A percentile compares a stretch with the other conserved stretches of the same genome.
Conservation (phyloP, 2,888 invertebrate species). For the Ophonus ardosiacus region DNA sequence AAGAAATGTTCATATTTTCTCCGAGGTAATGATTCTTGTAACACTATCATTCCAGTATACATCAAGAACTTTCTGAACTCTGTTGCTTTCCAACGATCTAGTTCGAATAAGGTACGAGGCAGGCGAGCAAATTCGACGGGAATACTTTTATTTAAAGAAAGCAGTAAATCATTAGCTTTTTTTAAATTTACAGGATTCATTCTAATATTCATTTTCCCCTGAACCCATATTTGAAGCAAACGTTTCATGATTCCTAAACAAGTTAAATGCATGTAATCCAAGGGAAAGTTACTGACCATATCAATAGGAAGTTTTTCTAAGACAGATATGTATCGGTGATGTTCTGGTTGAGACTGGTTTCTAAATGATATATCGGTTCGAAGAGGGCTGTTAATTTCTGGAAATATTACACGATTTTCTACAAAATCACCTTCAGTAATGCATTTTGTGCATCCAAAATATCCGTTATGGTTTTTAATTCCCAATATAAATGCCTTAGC, state of each 20-base stretch:
- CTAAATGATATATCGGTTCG: slow-evolving; percentile 62
- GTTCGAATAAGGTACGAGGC: slow-evolving; percentile 66
- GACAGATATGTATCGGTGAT: slow-evolving; percentile 65
- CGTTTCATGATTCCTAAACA: slow-evolving; percentile 67
- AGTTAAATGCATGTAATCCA: slow-evolving; percentile 65
- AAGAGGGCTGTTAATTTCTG: slow-evolving; percentile 44
- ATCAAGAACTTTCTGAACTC: slow-evolving; percentile 67
- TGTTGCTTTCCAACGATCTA: slow-evolving; percentile 67
- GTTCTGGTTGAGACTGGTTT: slow-evolving; percentile 64
- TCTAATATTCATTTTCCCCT: slow-evolving; percentile 58
- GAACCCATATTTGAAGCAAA: slow-evolving; percentile 63
- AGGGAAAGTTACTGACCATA: slow-evolving; percentile 65
- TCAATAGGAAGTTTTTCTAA: slow-evolving; percentile 64
- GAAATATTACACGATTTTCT: slow-evolving; percentile 57
- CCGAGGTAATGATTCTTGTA: slow-evolving; percentile 63
- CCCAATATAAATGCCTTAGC: slow-evolving; percentile 65
- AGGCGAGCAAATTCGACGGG: slow-evolving; percentile 67
- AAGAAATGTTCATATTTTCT: slow-evolving; percentile 66
- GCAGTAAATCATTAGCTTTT: slow-evolving; percentile 1
- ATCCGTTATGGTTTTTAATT: slow-evolving; percentile 66
- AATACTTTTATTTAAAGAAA: slow-evolving; percentile 46
- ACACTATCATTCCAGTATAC: slow-evolving; percentile 67
- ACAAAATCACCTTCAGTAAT: slow-evolving; percentile 63
- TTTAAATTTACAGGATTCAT: slow-evolving; percentile 44
- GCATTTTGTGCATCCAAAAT: slow-evolving; percentile 66